These are phyloP conservation scores for Corythornis cristatus DNA, from an alignment of 2,113 vertebrate genomes.

Conservation along the genomic window DNA sequence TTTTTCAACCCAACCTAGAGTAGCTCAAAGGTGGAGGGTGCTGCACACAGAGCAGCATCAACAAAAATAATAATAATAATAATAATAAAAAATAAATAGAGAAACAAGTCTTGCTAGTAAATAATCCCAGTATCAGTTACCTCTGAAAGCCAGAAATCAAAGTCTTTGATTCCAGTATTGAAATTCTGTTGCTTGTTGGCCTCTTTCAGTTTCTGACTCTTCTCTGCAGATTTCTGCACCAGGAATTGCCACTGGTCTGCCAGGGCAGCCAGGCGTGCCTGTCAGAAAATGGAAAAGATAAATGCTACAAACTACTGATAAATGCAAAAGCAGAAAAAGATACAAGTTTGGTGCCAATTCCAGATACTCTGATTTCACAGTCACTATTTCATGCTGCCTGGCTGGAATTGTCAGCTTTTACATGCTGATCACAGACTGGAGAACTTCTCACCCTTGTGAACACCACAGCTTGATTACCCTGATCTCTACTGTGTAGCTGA, in stretches of 20 bases:
- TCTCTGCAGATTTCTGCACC: conserved; percentile 97
- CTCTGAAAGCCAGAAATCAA: conserved; percentile 99
- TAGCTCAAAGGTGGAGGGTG: neutral
- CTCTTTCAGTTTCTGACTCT: conserved; percentile 98
- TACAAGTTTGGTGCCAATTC: neutral
- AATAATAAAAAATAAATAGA: neutral
- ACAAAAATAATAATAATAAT: neutral
- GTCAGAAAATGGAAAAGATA: neutral
- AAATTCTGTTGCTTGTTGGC: conserved; percentile 99
- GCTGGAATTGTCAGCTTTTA: neutral
- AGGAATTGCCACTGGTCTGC: conserved; percentile 99
- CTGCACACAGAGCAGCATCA: neutral
- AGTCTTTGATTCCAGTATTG: conserved; percentile 99
- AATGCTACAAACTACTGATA: neutral
- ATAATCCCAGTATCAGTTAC: conserved; percentile 62
- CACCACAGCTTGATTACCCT: fast-evolving
- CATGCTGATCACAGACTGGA: neutral
- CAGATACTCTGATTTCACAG: neutral
- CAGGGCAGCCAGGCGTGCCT: conserved; percentile 89
- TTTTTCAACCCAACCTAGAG: neutral
- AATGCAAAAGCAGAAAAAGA: neutral
- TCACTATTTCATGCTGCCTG: neutral
- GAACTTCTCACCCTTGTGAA: neutral
- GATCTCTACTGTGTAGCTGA: fast-evolving
- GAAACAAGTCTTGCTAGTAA: neutral